Evolutionary conservation across 2,797 vertebrate species (phyloP).

Genomic region (Moxostoma hubbsi): DNA sequence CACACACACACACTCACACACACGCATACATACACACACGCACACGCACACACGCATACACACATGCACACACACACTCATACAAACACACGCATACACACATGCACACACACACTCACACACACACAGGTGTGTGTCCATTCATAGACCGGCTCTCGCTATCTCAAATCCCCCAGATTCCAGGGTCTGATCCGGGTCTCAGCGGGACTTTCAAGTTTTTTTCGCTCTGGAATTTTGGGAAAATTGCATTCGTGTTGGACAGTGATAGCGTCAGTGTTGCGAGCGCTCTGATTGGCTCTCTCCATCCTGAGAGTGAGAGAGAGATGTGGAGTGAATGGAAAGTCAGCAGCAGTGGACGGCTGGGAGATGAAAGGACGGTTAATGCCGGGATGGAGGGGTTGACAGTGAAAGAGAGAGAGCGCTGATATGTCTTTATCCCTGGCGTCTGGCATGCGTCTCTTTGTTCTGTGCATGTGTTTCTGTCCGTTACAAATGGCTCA

Average conservation of each 20-base stretch:
- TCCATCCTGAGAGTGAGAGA: not conserved
- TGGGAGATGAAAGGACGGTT: slow-evolving; percentile 79
- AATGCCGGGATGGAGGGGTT: slow-evolving; percentile 61
- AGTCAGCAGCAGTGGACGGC: slow-evolving; percentile 79
- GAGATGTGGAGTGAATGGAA: slow-evolving; percentile 71
- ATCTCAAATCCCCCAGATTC: slow-evolving; percentile 69
- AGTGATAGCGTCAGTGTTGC: slow-evolving; percentile 4
- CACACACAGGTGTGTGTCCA: slow-evolving; percentile 39
- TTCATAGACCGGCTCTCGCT: slow-evolving; percentile 38
- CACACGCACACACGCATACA: slow-evolving; percentile 16
- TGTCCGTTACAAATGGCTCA: slow-evolving; percentile 16
- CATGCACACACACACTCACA: slow-evolving; percentile 20
- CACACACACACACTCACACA: slow-evolving; percentile 30
- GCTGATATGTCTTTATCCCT: slow-evolving; percentile 81
- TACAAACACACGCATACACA: not conserved
- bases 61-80: slow-evolving; percentile 13
- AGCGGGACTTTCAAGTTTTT: slow-evolving; percentile 56
- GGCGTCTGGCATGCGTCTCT: slow-evolving; percentile 72
- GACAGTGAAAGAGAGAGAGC: slow-evolving; percentile 29
- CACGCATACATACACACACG: slow-evolving; percentile 4
- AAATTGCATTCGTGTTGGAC: slow-evolving; percentile 62
- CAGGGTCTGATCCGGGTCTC: slow-evolving; percentile 68
- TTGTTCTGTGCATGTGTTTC: slow-evolving; percentile 40
- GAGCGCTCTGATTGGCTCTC: slow-evolving; percentile 14
- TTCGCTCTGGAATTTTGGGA: slow-evolving; percentile 63